Evolutionary conservation across 2,113 vertebrate genomes (phyloP).

Genomic region (Barbus barbus): DNA sequence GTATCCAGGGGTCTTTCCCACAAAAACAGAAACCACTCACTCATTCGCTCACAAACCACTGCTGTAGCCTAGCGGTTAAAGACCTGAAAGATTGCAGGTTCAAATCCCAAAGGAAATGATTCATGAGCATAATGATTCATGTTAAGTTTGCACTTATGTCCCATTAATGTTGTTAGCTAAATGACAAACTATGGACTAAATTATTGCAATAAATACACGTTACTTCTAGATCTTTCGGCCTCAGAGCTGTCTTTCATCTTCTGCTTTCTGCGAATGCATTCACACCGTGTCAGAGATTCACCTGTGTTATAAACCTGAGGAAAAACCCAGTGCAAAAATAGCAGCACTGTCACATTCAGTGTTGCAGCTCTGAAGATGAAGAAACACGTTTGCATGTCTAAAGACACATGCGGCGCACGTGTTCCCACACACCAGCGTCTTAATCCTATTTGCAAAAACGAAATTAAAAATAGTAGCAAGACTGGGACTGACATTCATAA

Average conservation of each 20-base stretch:
- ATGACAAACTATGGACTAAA: too few species aligned
- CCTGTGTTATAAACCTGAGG: not conserved
- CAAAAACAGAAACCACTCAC: slow-evolving; percentile 35
- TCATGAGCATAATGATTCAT: too few species aligned
- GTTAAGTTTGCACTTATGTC: too few species aligned
- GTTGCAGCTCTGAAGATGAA: not conserved
- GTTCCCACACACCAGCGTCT: not conserved
- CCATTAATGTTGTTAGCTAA: too few species aligned
- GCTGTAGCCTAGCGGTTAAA: not conserved
- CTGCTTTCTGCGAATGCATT: not conserved
- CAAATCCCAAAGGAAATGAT: not conserved
- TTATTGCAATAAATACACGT: too few species aligned
- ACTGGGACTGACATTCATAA: slow-evolving; percentile 1
- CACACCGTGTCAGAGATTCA: not conserved
- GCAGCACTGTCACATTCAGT: not conserved
- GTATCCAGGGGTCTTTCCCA: not conserved
- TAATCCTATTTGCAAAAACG: not conserved
- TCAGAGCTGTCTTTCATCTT: not conserved
- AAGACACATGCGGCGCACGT: not conserved
- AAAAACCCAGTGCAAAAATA: not conserved
- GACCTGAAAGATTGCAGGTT: too few species aligned
- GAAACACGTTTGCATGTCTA: not conserved
- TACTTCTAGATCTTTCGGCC: not conserved
- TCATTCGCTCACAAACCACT: not conserved
- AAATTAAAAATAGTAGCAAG: slow-evolving; percentile 3